These are phyloP conservation scores for Sinosuthora webbiana DNA, from an alignment of 2,113 vertebrate genomes.

Conservation along the genomic window DNA sequence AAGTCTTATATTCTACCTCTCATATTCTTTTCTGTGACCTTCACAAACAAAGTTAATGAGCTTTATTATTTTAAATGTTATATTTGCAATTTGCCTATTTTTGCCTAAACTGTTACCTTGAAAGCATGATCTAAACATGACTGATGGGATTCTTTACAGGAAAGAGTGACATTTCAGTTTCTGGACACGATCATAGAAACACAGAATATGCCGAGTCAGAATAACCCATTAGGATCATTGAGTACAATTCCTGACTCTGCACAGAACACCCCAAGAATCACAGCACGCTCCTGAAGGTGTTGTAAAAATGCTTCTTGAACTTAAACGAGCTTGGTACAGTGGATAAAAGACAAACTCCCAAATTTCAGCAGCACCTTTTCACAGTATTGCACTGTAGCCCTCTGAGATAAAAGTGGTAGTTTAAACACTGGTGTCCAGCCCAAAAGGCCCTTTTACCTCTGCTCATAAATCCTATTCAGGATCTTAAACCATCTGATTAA, in stretches of 20 bases:
- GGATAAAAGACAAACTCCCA: not conserved
- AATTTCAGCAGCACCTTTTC: not conserved
- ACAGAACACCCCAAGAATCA: not conserved
- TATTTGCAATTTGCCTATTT: not conserved
- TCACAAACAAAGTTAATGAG: not conserved
- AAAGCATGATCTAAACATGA: not conserved
- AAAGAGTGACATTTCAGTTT: not conserved
- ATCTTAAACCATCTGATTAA: not conserved
- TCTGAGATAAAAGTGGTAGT: not conserved
- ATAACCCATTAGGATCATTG: not conserved
- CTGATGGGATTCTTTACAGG: not conserved
- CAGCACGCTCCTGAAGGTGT: rapidly evolving
- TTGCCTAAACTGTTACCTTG: not conserved
- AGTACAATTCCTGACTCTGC: not conserved
- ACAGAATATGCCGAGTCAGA: not conserved
- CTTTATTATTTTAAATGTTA: not conserved
- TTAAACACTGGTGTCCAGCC: not conserved
- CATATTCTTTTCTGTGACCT: not conserved
- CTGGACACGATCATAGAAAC: rapidly evolving
- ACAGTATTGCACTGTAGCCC: rapidly evolving
- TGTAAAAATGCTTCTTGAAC: not conserved
- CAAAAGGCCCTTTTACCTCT: not conserved
- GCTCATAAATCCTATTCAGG: not conserved
- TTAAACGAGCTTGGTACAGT: rapidly evolving
- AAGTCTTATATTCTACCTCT: not conserved